A percentile compares a stretch with the other conserved stretches of the same genome.
Conservation (phyloP, 2,888 invertebrate genomes). For the Ganaspis brasiliensis region DNA sequence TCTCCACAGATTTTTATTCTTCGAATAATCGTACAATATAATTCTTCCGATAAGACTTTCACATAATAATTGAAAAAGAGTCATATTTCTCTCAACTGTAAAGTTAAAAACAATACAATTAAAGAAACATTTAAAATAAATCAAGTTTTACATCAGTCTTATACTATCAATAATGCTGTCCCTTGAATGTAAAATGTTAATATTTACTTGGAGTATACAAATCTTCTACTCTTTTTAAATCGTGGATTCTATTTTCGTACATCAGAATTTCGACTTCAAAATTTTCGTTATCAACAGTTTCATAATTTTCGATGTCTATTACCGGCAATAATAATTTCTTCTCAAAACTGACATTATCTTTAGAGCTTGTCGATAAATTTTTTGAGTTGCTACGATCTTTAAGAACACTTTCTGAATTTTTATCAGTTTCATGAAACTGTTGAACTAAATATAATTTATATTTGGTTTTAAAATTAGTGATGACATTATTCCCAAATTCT, state of each 20-base stretch:
- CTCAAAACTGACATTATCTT: not conserved
- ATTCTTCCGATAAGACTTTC: not conserved
- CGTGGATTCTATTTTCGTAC: not conserved
- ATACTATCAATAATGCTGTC: not conserved
- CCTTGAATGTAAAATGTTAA: not conserved
- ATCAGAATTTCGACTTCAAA: not conserved
- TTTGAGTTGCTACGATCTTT: too few species aligned
- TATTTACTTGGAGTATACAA: conserved; percentile 14
- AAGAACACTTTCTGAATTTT: too few species aligned
- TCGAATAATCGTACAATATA: conserved; percentile 6
- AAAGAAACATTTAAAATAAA: not conserved
- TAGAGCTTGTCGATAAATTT: too few species aligned
- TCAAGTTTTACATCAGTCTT: not conserved
- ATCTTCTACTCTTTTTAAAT: not conserved
- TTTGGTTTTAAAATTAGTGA: not conserved
- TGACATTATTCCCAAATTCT: not conserved
- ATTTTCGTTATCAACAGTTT: not conserved
- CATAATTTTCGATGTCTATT: not conserved
- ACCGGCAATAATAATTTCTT: not conserved
- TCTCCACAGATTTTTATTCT: not conserved
- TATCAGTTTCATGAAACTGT: not conserved
- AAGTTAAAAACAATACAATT: not conserved
- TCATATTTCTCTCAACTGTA: conserved; percentile 3
- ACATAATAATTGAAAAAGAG: not conserved
- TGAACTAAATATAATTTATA: not conserved